These are phyloP conservation scores for Corythucha ciliata DNA, from an alignment of 2,888 invertebrate species.

Conservation along the genomic window DNA sequence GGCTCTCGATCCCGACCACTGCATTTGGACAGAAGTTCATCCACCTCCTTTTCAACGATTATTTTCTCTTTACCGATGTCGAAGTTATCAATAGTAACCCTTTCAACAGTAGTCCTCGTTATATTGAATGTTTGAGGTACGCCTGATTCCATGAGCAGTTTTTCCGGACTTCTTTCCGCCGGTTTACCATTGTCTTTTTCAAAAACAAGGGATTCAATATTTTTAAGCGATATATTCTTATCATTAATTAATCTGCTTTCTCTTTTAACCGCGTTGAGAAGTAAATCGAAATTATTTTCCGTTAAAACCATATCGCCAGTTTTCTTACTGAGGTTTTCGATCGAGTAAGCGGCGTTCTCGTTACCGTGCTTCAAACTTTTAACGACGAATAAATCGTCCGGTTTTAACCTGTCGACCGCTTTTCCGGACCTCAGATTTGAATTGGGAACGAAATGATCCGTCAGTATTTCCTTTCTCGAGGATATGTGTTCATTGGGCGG, in stretches of 20 bases:
- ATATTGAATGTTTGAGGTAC: slow-evolving; percentile 22
- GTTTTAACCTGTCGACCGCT: slow-evolving; percentile 16
- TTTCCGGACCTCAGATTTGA: too few relatives aligned
- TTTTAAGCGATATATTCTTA: slow-evolving; percentile 16
- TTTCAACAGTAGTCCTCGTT: slow-evolving; percentile 22
- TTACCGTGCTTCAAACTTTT: slow-evolving; percentile 9
- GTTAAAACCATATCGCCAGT: slow-evolving; percentile 8
- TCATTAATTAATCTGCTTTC: slow-evolving; percentile 18
- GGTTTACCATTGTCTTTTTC: slow-evolving; percentile 46
- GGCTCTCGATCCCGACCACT: slow-evolving; percentile 34
- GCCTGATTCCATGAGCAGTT: slow-evolving; percentile 41
- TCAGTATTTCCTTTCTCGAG: slow-evolving; percentile 24
- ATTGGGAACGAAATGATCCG: too few relatives aligned
- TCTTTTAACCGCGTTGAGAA: slow-evolving; percentile 16
- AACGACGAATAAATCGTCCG: slow-evolving; percentile 1
- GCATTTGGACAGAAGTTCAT: slow-evolving; percentile 41
- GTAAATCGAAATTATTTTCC: slow-evolving; percentile 18
- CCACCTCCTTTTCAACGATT: slow-evolving; percentile 39
- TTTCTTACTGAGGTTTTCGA: slow-evolving; percentile 7
- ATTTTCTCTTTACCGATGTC: slow-evolving; percentile 26
- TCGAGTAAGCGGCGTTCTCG: slow-evolving; percentile 22
- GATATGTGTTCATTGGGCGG: slow-evolving; percentile 38
- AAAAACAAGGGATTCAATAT: slow-evolving; percentile 16
- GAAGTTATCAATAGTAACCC: slow-evolving; percentile 24
- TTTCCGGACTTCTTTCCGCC: slow-evolving; percentile 48